These are phyloP conservation scores for Lordiphosa fenestrarum DNA, from an alignment of 2,888 invertebrate species.

Conservation along the genomic window DNA sequence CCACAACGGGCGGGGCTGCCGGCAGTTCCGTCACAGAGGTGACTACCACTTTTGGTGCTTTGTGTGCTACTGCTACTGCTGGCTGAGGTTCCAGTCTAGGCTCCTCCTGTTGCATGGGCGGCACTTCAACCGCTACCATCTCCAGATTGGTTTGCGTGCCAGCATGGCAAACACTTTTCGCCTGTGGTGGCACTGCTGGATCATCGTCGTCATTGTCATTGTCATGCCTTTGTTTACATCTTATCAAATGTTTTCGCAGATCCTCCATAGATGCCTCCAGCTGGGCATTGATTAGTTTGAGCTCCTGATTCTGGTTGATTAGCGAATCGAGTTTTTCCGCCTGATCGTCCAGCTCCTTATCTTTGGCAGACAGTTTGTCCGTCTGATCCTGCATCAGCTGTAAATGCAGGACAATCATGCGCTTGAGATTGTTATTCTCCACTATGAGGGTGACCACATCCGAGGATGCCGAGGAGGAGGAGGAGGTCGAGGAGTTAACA, in stretches of 20 bases:
- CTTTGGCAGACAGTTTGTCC: slow-evolving; percentile 89
- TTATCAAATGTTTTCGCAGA: slow-evolving; percentile 54
- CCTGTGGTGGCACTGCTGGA: slow-evolving; percentile 45
- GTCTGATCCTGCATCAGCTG: slow-evolving; percentile 95
- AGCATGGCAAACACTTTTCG: slow-evolving; percentile 48
- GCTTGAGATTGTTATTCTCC: slow-evolving; percentile 83
- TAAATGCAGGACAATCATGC: slow-evolving; percentile 89
- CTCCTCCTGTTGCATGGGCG: neutral
- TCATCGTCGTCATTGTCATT: slow-evolving; percentile 47
- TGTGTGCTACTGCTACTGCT: slow-evolving; percentile 2
- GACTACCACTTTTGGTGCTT: slow-evolving; percentile 20
- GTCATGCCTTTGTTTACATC: slow-evolving; percentile 42
- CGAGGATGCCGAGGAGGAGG: slow-evolving; percentile 22
- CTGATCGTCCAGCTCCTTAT: slow-evolving; percentile 87
- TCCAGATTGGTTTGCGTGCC: slow-evolving; percentile 43
- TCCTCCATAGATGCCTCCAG: slow-evolving; percentile 65
- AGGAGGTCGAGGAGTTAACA: slow-evolving; percentile 3
- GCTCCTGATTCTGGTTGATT: slow-evolving; percentile 78
- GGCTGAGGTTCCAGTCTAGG: neutral
- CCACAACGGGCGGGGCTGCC: slow-evolving; percentile 21
- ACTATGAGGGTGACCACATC: slow-evolving; percentile 76
- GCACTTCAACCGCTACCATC: neutral
- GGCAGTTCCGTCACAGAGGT: slow-evolving; percentile 27
- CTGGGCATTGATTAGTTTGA: slow-evolving; percentile 82
- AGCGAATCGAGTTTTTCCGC: slow-evolving; percentile 90